phyloP scores from a whole-genome alignment of 2,797 vertebrate species.

The Pseudochirops cupreus region DNA sequence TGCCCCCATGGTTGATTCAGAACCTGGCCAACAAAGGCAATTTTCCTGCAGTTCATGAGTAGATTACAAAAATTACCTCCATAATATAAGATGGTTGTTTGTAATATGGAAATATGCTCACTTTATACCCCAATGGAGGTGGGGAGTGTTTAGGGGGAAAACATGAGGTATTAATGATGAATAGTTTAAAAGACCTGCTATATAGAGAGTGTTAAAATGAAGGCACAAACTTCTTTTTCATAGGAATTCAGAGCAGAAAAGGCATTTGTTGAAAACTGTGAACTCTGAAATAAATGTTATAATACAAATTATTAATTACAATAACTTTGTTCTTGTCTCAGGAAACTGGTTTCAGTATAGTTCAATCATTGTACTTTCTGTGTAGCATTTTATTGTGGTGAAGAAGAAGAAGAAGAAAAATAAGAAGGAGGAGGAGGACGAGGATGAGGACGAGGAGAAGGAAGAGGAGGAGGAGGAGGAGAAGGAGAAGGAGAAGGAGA shows the following conservation, averaged over 20 bases:
- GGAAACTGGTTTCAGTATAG: neutral
- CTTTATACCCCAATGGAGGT: neutral
- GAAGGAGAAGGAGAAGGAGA: neutral
- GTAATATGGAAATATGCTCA: neutral
- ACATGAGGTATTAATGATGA: neutral
- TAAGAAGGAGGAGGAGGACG: neutral
- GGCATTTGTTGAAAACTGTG: neutral
- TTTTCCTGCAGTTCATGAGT: neutral
- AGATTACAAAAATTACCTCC: neutral
- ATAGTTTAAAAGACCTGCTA: neutral
- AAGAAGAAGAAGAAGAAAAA: no score
- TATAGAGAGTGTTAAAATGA: neutral
- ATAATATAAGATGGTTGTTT: neutral
- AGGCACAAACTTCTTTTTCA: neutral
- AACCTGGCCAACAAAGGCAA: neutral
- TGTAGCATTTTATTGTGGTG: neutral
- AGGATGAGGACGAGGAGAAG: neutral
- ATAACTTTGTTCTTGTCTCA: neutral
- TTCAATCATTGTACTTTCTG: neutral
- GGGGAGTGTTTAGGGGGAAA: neutral
- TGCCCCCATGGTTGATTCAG: neutral
- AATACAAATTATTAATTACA: neutral
- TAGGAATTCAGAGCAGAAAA: neutral
- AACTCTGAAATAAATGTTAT: neutral
- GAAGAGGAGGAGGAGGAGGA: neutral